phyloP scores from a whole-genome alignment of 2,113 vertebrate species.

The Anarrhichthys ocellatus region DNA sequence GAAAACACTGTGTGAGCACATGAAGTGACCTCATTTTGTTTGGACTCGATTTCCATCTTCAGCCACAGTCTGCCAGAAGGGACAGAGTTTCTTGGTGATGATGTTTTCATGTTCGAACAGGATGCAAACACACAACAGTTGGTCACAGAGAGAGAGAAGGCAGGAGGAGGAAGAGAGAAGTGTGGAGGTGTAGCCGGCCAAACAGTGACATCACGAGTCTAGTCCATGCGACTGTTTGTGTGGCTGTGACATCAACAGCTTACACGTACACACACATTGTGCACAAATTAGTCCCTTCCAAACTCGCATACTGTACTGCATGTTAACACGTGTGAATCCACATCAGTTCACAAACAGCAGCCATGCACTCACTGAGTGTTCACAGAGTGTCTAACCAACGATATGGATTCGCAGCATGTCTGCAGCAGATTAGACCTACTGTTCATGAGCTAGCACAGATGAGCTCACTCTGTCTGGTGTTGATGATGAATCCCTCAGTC shows the following conservation, averaged over 20 bases:
- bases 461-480: background rate
- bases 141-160: background rate
- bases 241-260: background rate
- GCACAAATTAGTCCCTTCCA: background rate
- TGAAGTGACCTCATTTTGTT: constrained; percentile 12
- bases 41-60: background rate
- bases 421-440: background rate
- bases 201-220: background rate
- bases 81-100: background rate
- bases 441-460: constrained; percentile 2
- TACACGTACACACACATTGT: constrained; percentile 7
- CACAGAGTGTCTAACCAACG: constrained; percentile 17
- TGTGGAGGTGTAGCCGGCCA: background rate
- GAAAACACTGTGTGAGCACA: background rate
- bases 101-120: background rate
- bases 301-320: constrained; percentile 1
- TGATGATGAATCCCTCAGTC: background rate
- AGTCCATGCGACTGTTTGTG: background rate
- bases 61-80: constrained; percentile 8
- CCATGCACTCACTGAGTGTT: background rate
- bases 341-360: constrained; percentile 11
- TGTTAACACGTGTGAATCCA: constrained; percentile 9
- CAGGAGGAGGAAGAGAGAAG: background rate
- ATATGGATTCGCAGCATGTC: background rate
- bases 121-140: background rate